phyloP scores from a whole-genome alignment of 2,113 vertebrate genomes.

The Anhinga anhinga region DNA sequence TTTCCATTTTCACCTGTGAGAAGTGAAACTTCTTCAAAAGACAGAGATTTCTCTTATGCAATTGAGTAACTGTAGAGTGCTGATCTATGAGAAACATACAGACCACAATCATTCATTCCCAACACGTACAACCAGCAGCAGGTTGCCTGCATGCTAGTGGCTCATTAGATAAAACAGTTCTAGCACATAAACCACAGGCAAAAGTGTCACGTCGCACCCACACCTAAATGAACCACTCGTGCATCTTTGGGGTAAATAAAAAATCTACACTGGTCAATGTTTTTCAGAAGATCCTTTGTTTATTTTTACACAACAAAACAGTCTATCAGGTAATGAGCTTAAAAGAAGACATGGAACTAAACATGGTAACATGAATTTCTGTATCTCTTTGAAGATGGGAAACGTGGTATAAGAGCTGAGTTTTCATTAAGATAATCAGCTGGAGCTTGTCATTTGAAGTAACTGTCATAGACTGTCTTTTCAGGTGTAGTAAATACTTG shows the following conservation, averaged over 20 bases:
- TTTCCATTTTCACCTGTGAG: slow-evolving; percentile 4
- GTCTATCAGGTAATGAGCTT: neutral
- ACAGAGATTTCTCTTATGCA: slow-evolving; percentile 8
- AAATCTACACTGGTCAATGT: neutral
- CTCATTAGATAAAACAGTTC: slow-evolving; percentile 28
- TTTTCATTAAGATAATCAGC: neutral
- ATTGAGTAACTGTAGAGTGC: neutral
- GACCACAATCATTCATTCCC: slow-evolving; percentile 57
- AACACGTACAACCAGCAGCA: neutral
- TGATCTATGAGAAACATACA: slow-evolving; percentile 38
- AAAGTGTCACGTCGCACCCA: slow-evolving; percentile 58
- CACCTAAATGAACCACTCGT: slow-evolving; percentile 5
- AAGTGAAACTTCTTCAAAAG: slow-evolving; percentile 27
- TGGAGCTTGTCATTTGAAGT: neutral
- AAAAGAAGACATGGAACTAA: neutral
- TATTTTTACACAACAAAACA: neutral
- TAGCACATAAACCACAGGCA: slow-evolving; percentile 61
- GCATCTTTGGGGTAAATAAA: neutral
- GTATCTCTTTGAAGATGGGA: neutral
- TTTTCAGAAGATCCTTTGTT: neutral
- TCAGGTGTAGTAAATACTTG: neutral
- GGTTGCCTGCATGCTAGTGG: neutral
- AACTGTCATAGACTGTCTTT: neutral
- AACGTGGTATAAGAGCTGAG: neutral
- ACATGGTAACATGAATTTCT: neutral